These are phyloP conservation scores for Hemicrepidius hirtus DNA, from an alignment of 2,888 invertebrate species.

Conservation along the genomic window DNA sequence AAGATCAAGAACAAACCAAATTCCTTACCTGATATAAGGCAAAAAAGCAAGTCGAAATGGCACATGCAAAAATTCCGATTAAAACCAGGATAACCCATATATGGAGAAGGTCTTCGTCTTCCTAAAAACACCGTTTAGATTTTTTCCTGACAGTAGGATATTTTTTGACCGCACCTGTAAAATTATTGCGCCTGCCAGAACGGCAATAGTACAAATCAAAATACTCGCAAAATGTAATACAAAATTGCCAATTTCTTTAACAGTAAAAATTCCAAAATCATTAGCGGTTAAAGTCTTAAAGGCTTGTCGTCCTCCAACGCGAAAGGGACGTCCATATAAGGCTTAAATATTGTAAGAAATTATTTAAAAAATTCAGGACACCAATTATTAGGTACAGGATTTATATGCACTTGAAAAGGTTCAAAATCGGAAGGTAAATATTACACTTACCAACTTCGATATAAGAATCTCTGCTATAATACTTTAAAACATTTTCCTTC, in stretches of 20 bases:
- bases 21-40: slow-evolving; percentile 5
- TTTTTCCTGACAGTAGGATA: not conserved
- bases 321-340: not conserved
- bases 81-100: too few species aligned
- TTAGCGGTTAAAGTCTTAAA: not conserved
- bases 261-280: not conserved
- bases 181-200: not conserved
- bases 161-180: too few species aligned
- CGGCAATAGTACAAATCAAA: not conserved
- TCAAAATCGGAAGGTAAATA: too few species aligned
- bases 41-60: not conserved
- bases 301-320: not conserved
- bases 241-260: not conserved
- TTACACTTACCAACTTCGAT: not conserved
- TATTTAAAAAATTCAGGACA: too few species aligned
- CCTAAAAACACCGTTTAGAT: not conserved
- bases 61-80: too few species aligned
- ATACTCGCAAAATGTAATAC: not conserved
- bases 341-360: too few species aligned
- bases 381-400: too few species aligned
- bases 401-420: too few species aligned
- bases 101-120: not conserved
- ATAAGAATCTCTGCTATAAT: not conserved
- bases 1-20: too few species aligned
- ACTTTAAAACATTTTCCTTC: not conserved